Evolutionary conservation across 2,888 invertebrate genomes (phyloP).

Genomic region (Nasonia oneida): DNA sequence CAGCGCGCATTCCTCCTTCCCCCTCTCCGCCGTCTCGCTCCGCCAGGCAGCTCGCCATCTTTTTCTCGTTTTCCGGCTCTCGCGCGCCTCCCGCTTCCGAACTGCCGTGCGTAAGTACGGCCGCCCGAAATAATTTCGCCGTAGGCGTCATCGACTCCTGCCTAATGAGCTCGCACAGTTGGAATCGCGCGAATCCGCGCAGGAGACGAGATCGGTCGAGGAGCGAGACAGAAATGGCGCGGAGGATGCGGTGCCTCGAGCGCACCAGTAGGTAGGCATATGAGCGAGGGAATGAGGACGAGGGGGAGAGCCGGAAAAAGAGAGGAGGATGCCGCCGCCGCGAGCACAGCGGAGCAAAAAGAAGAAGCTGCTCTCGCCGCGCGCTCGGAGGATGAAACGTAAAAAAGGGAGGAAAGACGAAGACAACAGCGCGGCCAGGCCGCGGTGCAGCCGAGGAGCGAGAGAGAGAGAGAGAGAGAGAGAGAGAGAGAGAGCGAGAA

Average conservation of each 20-base stretch:
- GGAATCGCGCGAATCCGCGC: too few relatives aligned
- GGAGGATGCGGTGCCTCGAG: not conserved
- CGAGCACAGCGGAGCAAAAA: not conserved
- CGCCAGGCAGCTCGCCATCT: slow-evolving; percentile 11
- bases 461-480: too few relatives aligned
- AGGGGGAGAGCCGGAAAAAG: slow-evolving; percentile 54
- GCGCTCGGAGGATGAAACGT: slow-evolving; percentile 26
- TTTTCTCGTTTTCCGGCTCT: slow-evolving; percentile 47
- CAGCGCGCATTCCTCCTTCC: slow-evolving; percentile 8
- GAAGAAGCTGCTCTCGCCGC: not conserved
- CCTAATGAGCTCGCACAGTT: too few relatives aligned
- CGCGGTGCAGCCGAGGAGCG: slow-evolving; percentile 30
- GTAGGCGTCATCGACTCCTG: too few relatives aligned
- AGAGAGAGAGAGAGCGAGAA: not conserved
- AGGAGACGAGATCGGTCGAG: too few relatives aligned
- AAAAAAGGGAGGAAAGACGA: slow-evolving; percentile 47
- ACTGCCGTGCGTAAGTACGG: not conserved
- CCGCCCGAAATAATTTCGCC: slow-evolving; percentile 48
- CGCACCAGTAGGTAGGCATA: not conserved
- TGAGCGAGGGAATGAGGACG: not conserved
- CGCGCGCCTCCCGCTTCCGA: not conserved
- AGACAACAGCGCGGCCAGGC: slow-evolving; percentile 20
- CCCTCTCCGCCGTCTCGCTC: not conserved
- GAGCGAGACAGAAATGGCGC: too few relatives aligned
- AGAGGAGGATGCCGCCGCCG: slow-evolving; percentile 30